Conservation (phyloP, 2,797 vertebrate genomes). For the Odontamblyopus rebecca region DNA sequence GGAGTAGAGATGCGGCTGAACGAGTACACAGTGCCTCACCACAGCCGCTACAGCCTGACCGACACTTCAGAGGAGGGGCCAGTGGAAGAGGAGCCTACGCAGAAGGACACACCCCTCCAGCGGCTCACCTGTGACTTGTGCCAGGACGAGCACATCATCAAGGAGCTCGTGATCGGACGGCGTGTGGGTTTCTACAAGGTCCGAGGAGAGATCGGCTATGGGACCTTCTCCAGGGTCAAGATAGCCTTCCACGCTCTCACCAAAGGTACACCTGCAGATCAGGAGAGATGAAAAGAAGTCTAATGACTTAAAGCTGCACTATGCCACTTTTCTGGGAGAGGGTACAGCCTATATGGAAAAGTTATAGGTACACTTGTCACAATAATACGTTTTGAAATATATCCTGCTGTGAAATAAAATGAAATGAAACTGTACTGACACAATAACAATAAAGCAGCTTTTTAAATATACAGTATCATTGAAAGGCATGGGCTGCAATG, state of each 20-base stretch:
- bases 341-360: background rate
- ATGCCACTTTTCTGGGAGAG: too few species aligned
- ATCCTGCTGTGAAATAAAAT: too few species aligned
- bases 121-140: slow-evolving; percentile 88
- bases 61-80: slow-evolving; percentile 74
- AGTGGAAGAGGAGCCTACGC: slow-evolving; percentile 49
- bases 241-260: slow-evolving; percentile 90
- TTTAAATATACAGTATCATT: too few species aligned
- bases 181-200: slow-evolving; percentile 93
- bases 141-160: slow-evolving; percentile 85
- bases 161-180: slow-evolving; percentile 89
- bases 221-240: slow-evolving; percentile 95
- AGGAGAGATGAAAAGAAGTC: too few species aligned
- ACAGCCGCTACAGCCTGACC: slow-evolving; percentile 78
- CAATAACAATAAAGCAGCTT: too few species aligned
- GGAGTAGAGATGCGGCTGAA: slow-evolving; percentile 79
- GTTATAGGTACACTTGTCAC: too few species aligned
- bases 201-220: slow-evolving; percentile 90
- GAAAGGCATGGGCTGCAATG: too few species aligned
- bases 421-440: too few species aligned
- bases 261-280: slow-evolving; percentile 79
- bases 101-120: slow-evolving; percentile 83
- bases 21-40: slow-evolving; percentile 71
- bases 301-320: too few species aligned
- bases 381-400: too few species aligned